Evolutionary conservation across 2,888 invertebrate species (phyloP).

Genomic region (Brachynemurus nebulosus): DNA sequence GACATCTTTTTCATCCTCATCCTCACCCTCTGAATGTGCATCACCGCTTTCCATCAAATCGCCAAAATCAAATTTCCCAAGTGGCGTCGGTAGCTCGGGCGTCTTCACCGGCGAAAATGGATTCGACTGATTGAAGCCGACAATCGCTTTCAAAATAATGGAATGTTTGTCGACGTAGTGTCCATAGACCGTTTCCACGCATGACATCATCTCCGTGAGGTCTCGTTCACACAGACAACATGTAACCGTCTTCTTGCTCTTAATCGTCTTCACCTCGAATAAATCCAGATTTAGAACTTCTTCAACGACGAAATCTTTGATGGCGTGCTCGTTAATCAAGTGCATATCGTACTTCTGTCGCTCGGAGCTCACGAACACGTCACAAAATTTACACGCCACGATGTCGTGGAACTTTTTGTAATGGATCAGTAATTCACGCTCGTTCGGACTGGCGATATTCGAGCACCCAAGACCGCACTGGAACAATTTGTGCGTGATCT

Average conservation of each 20-base stretch:
- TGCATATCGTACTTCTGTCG: conserved; percentile 3
- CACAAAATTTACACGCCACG: conserved; percentile 6
- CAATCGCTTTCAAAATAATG: conserved; percentile 5
- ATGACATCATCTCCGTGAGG: conserved; percentile 1
- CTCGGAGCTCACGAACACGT: not conserved
- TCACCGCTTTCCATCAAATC: not conserved
- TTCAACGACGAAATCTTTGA: not conserved
- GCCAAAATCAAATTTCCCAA: not conserved
- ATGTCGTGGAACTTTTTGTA: conserved; percentile 6
- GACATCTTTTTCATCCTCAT: not conserved
- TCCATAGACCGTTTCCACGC: conserved; percentile 1
- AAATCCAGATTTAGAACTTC: not conserved
- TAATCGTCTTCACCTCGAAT: not conserved
- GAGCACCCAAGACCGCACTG: conserved; percentile 8
- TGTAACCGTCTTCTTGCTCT: not conserved
- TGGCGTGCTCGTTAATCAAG: conserved; percentile 3
- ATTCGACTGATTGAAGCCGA: conserved; percentile 3
- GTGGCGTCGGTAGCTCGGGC: not conserved
- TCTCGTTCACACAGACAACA: conserved; percentile 5
- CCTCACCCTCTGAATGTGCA: not conserved
- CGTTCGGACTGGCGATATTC: conserved; percentile 1
- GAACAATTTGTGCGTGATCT: conserved; percentile 1
- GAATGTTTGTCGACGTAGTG: conserved; percentile 2
- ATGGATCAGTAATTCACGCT: conserved; percentile 1
- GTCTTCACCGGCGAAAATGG: not conserved